A percentile compares a stretch with the other conserved stretches of the same genome.
Evolutionary conservation across 2,888 invertebrate species (phyloP).

Genomic region (Anthoptus insignis): DNA sequence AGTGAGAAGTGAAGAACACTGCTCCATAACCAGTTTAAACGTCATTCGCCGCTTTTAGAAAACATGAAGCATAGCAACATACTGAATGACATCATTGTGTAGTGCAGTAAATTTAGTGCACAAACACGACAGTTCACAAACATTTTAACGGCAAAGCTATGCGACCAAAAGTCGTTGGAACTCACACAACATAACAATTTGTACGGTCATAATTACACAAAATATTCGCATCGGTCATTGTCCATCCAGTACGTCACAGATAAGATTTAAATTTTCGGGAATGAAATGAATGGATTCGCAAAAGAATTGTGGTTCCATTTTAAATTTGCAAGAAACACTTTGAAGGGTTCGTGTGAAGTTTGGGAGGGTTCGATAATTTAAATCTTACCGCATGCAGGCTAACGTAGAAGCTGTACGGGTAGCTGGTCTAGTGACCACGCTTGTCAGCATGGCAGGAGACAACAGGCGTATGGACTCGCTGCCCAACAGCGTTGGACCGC

Average conservation of each 20-base stretch:
- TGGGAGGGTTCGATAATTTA: slow-evolving; percentile 73
- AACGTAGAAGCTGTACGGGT: slow-evolving; percentile 95
- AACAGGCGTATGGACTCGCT: slow-evolving; percentile 82
- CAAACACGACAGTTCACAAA: slow-evolving; percentile 51
- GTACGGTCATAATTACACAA: slow-evolving; percentile 46
- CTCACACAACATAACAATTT: slow-evolving; percentile 60
- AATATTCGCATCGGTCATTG: slow-evolving; percentile 44
- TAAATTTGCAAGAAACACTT: slow-evolving; percentile 27
- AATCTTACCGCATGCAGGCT: slow-evolving; percentile 88
- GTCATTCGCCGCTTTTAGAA: slow-evolving; percentile 65
- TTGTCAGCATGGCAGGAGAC: slow-evolving; percentile 93
- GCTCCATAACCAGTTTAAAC: slow-evolving; percentile 68
- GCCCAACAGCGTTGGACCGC: slow-evolving; percentile 84
- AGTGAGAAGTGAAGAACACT: slow-evolving; percentile 45
- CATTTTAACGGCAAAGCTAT: slow-evolving; percentile 53
- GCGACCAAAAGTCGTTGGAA: slow-evolving; percentile 60
- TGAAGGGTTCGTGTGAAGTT: slow-evolving; percentile 37
- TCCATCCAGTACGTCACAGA: slow-evolving; percentile 67
- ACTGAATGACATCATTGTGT: slow-evolving; percentile 63
- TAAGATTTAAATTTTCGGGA: slow-evolving; percentile 83
- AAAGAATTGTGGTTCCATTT: slow-evolving; percentile 53
- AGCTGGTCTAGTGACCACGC: slow-evolving; percentile 93
- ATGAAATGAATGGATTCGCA: slow-evolving; percentile 57
- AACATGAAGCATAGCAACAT: slow-evolving; percentile 56
- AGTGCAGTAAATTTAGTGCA: slow-evolving; percentile 63